Percentiles rank a stretch among this genome's conserved stretches.
Conservation (phyloP, 2,888 invertebrate species). For the Aphidoletes aphidimyza region DNA sequence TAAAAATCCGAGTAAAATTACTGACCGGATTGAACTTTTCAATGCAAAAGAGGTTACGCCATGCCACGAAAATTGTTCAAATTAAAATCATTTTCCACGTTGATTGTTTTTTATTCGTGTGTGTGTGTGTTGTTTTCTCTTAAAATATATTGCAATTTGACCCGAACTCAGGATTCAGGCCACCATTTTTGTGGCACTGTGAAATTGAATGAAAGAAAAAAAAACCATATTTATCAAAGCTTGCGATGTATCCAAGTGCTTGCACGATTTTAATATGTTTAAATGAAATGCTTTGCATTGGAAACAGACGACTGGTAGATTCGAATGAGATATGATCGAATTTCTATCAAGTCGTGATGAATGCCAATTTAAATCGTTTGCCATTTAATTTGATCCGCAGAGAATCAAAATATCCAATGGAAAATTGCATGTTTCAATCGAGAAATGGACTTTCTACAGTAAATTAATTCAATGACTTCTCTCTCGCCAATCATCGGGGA, state of each 20-base stretch:
- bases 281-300: background rate
- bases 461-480: constrained; percentile 29
- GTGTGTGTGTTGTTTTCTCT: background rate
- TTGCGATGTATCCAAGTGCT: background rate
- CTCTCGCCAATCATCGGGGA: background rate
- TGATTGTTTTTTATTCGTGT: background rate
- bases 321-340: background rate
- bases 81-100: constrained; percentile 47
- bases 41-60: background rate
- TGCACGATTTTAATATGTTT: background rate
- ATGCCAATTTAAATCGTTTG: background rate
- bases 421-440: background rate
- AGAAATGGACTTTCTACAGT: constrained; percentile 22
- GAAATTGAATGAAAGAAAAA: too few species aligned
- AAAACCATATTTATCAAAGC: too few species aligned
- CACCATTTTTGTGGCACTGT: too few species aligned
- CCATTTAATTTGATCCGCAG: background rate
- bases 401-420: too few species aligned
- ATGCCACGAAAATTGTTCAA: constrained; percentile 42
- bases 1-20: background rate
- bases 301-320: too few species aligned
- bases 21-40: background rate
- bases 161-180: too few species aligned
- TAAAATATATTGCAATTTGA: background rate
- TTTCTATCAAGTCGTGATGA: constrained; percentile 37